Evolutionary conservation across 1,140 invertebrate genomes (phyloP), one percentile per base, ranked within the genome.

Genomic region (Colletes latitarsis): DNA sequence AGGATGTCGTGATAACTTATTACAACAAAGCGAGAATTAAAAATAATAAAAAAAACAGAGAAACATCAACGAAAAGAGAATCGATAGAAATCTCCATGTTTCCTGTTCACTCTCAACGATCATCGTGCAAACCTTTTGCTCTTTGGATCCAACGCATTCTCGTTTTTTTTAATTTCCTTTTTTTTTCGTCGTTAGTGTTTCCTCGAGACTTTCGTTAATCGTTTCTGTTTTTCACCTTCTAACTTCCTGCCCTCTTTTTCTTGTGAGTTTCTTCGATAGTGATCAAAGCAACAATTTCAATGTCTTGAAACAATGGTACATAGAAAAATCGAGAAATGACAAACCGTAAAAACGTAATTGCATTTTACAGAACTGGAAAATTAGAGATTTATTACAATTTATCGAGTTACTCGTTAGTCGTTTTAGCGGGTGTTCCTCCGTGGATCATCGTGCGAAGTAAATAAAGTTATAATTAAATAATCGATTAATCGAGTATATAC

Each of bases 391-490:
- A 17, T 17, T 49, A 3, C 49, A 10, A 21, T 63, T 39, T 12
- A 82, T 63, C 63, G 64, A 79, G 68, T 78, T 85, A 30, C 70
- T 88, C 82, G 81, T 57, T 57, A 81, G 76, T 82, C 68, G 64
- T 79, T 81, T 89, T 80, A 63, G 68, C 21, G 12, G 6, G 39
- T 57, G 64, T 49, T 76, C 62, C 14, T 58, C 41, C 15, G 41
- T 17, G 53, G 84, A 76, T 71, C 60, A 68, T 79, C 81, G 81
- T 68, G 88, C 72, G 81, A 82, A 85, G 58, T 78, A 85, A 86
- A 70, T 82, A 75, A 89, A 82, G 74, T 83, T 89, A 89, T 82
- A 86, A 88, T 84, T 84, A 88, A 89, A 49, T 49, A 49, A 49
- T 89, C 77, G 63, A 89, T 88, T 87, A 86, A 83, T 83, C 53